Evolutionary conservation across 1,140 invertebrate genomes (phyloP), one percentile per base, ranked within the genome.

Genomic region (Ectropis grisescens): DNA sequence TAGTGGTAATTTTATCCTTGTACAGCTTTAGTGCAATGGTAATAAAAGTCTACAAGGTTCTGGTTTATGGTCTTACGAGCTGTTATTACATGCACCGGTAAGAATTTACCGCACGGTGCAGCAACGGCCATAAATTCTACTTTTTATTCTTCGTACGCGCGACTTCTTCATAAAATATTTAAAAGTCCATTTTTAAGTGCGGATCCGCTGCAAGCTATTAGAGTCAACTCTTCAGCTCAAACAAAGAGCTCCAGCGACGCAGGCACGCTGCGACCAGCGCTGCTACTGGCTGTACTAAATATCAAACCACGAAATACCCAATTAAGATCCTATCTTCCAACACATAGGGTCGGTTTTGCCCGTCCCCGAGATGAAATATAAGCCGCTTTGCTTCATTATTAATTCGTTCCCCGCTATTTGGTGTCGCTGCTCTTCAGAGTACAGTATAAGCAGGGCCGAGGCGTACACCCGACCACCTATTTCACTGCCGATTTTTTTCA

Each of bases 201-300:
- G 58, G 64, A 75, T 74, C 56, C 62, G 66, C 66, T 70, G 72
- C 65, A 74, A 75, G 70, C 70, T 78, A 71, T 80, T 80, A 78
- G 60, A 78, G 68, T 67, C 67, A 74, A 60, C 75, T 67, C 71
- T 75, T 76, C 66, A 80, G 52, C 49, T 67, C 66, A 72, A 78
- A 80, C 72, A 80, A 78, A 80, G 69, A 67, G 68, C 57, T 58
- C 51, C 56, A 72, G 60, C 60, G 67, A 65, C 61, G 64, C 47
- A 58, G 70, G 37, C 60, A 52, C 48, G 66, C 51, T 55, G 69
- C 64, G 58, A 47, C 49, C 41, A 49, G 58, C 61, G 54, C 51
- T 67, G 59, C 54, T 31, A 41, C 40, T 41, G 42, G 34, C 42
- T 38, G 43, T 46, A 42, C 50, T 71, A 69, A 62, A 61, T 55